phyloP scores from a whole-genome alignment of 1,140 invertebrate genomes.

The Dryas iulia region DNA sequence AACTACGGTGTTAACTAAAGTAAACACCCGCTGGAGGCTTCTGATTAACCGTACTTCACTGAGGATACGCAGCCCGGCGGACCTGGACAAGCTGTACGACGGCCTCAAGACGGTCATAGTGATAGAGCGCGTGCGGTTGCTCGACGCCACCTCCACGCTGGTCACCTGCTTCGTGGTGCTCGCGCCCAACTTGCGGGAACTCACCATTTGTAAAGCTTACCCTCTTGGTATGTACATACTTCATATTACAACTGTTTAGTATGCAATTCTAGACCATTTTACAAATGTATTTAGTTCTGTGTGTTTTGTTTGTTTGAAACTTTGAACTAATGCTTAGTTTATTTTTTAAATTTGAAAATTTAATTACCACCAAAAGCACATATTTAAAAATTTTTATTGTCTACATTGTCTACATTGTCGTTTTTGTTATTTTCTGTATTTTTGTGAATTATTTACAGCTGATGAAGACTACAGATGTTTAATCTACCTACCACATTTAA shows the following conservation, averaged over 20 bases:
- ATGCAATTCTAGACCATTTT: too few relatives aligned
- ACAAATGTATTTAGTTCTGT: too few relatives aligned
- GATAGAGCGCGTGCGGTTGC: not conserved
- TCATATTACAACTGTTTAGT: too few relatives aligned
- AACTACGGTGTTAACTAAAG: conserved; percentile 13
- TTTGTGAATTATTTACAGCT: conserved; percentile 16
- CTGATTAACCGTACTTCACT: not conserved
- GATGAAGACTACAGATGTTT: conserved; percentile 17
- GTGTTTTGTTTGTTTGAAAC: too few relatives aligned
- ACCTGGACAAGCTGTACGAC: not conserved
- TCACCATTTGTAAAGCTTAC: conserved; percentile 4
- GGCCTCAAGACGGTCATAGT: not conserved
- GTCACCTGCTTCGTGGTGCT: not conserved
- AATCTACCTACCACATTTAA: conserved; percentile 25
- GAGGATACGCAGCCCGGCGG: not conserved
- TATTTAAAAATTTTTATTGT: too few relatives aligned
- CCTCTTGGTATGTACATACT: not conserved
- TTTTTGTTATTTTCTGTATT: too few relatives aligned
- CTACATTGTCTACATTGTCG: too few relatives aligned
- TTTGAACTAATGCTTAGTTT: too few relatives aligned
- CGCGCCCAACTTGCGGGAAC: conserved; percentile 13
- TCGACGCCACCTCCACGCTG: not conserved
- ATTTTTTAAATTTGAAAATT: too few relatives aligned
- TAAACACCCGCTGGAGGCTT: not conserved
- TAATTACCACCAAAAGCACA: too few relatives aligned